Percentiles rank a stretch among this genome's conserved stretches.
These are phyloP conservation scores for Stichodactyla mertensii DNA, from an alignment of 64 coral and sea anemone species.

Conservation along the genomic window DNA sequence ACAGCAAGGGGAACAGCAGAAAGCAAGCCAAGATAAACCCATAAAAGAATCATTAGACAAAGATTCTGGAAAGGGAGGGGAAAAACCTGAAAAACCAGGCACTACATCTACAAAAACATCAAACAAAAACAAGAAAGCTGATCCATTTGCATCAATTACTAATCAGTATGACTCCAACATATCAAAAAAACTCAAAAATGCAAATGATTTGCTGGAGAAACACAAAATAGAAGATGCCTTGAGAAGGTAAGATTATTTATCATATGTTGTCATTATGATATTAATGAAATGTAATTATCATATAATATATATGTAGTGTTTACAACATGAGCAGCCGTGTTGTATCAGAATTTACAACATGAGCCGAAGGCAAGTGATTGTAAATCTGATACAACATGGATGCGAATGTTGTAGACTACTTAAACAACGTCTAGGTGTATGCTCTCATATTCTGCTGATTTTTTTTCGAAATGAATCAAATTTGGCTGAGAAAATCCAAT, in stretches of 20 bases:
- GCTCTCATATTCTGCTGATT: too few relatives aligned
- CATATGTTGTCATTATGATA: too few relatives aligned
- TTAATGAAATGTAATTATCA: too few relatives aligned
- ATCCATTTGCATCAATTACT: slow-evolving; percentile 42
- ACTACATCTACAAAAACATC: background rate
- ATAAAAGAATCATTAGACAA: background rate
- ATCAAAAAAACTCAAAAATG: slow-evolving; percentile 63
- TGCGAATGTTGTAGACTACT: too few relatives aligned
- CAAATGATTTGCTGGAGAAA: slow-evolving; percentile 46
- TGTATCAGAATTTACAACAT: too few relatives aligned
- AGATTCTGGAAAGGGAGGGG: background rate
- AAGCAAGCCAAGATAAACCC: background rate
- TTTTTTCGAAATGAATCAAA: too few relatives aligned
- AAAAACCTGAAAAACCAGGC: background rate
- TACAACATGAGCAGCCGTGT: too few relatives aligned
- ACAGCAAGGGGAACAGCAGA: background rate
- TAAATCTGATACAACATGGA: too few relatives aligned
- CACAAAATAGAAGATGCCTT: slow-evolving; percentile 55
- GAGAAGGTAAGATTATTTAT: slow-evolving; percentile 29
- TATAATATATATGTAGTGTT: too few relatives aligned
- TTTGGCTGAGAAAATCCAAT: too few relatives aligned
- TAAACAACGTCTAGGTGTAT: too few relatives aligned
- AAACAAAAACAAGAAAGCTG: slow-evolving; percentile 22
- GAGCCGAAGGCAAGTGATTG: too few relatives aligned
- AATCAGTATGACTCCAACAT: slow-evolving; percentile 69